Base-by-base conservation (phyloP, 2,888 invertebrate genomes). In the Peribatodes rhomboidaria region DNA sequence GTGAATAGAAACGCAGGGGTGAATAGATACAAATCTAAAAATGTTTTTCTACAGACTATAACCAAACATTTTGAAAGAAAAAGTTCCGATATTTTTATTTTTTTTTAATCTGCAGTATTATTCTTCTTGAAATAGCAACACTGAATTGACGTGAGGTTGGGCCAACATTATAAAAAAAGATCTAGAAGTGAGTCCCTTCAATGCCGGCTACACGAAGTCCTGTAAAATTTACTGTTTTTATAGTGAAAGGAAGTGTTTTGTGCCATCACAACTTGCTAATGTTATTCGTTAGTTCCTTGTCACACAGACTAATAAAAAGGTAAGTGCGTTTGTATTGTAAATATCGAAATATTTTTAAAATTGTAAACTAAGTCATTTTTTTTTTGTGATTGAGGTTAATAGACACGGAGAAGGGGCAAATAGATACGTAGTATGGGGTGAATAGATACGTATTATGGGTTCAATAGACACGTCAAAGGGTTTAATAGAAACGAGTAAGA, bases 361-460 rank as follows among this genome's bases (percentile, higher is more conserved):
- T 49, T 31, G 47, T 52, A 59, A 59, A 59, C 59, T 52, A 59
- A 59, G 59, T 59, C 59, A 59, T 59, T 59, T 59, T 59, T 50
- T 42, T 42, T 59, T 59, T 31, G 41, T 59, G 39, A 59, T 60
- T 53, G 60, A 53, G 60, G 53, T 60, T 53, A 60, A 60, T 60
- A 53, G 60, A 53, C 13, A 60, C 60, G 53, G 46, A 16, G 50
- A 59, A 42, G 59, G 59, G 59, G 59, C 59, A 42, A 59, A 59
- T 53, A 53, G 46, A 53, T 60, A 53, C 60, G 55, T 47, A 44
- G 44, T 55, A 59, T 50, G 59, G 59, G 59, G 59, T 59, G 14
- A 59, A 52, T 59, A 59, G 59, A 59, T 44, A 59, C 52, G 59
- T 41, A 27, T 11, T 44, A 44, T 52, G 59, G 59, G 59, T 50